These are phyloP conservation scores for Lepetodrilus schrolli DNA, from an alignment of 2,888 invertebrate genomes.

Conservation along the genomic window DNA sequence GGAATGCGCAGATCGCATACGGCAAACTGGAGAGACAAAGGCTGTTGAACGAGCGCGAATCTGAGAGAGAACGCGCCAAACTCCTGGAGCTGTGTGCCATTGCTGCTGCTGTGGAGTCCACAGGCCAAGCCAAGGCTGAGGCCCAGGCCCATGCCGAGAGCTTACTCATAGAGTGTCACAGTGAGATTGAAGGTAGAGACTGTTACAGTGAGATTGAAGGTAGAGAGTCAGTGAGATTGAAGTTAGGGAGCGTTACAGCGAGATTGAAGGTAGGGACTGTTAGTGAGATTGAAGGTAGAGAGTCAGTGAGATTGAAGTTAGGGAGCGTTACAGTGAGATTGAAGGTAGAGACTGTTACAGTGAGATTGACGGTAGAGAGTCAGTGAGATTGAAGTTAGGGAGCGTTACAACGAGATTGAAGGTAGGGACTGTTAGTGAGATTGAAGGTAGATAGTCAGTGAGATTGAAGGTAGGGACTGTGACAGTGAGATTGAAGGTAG, in stretches of 20 bases:
- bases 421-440: no score
- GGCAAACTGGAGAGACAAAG: constrained; percentile 71
- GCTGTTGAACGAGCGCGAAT: constrained; percentile 64
- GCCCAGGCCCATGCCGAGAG: constrained; percentile 69
- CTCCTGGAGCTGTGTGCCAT: constrained; percentile 63
- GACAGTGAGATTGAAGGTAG: constrained; percentile 71
- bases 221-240: no score
- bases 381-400: no score
- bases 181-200: constrained; percentile 68
- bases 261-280: no score
- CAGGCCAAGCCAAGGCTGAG: constrained; percentile 71
- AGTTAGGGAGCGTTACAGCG: no score
- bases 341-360: constrained; percentile 55
- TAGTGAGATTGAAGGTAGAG: no score
- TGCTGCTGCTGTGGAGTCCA: constrained; percentile 67
- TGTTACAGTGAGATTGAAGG: constrained; percentile 28
- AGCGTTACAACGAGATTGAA: no score
- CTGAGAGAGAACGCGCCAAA: constrained; percentile 64
- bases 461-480: constrained; percentile 66
- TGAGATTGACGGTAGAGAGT: constrained; percentile 31
- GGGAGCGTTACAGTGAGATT: constrained; percentile 70
- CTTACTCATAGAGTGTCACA: constrained; percentile 66
- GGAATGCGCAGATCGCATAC: constrained; percentile 66
- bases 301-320: constrained; percentile 63
- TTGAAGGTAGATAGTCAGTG: no score